Evolutionary conservation across 2,888 invertebrate genomes (phyloP).

Genomic region (Coremacera marginata): DNA sequence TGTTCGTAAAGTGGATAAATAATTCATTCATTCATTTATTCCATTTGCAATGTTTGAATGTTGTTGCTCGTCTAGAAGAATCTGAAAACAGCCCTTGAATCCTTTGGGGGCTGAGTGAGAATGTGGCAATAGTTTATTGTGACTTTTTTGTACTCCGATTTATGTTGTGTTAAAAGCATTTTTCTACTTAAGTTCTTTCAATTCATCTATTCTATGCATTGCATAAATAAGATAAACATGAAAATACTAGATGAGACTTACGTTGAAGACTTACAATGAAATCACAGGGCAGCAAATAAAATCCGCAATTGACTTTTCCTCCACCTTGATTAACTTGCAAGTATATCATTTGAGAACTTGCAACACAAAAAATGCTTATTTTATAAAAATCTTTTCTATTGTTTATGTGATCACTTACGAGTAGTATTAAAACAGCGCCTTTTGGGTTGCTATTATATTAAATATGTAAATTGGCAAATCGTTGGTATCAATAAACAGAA

Average conservation of each 20-base stretch:
- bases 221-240: background rate
- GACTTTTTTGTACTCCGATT: conserved; percentile 3
- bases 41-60: conserved; percentile 59
- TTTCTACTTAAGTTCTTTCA: background rate
- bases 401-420: too few relatives aligned
- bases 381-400: too few relatives aligned
- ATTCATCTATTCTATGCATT: background rate
- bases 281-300: background rate
- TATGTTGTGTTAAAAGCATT: conserved; percentile 31
- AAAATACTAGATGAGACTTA: background rate
- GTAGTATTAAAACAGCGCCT: too few relatives aligned
- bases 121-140: background rate
- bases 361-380: too few relatives aligned
- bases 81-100: background rate
- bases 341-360: too few relatives aligned
- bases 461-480: too few relatives aligned
- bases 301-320: too few relatives aligned
- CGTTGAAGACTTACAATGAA: background rate
- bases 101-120: background rate
- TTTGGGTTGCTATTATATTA: too few relatives aligned
- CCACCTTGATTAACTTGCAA: too few relatives aligned
- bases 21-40: conserved; percentile 56
- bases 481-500: too few relatives aligned
- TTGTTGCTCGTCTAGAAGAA: conserved; percentile 52
- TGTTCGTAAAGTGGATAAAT: conserved; percentile 59